Evolutionary conservation across 2,888 invertebrate species (phyloP), one percentile per base, ranked within the genome.

Genomic region (Yponomeuta evonymella): DNA sequence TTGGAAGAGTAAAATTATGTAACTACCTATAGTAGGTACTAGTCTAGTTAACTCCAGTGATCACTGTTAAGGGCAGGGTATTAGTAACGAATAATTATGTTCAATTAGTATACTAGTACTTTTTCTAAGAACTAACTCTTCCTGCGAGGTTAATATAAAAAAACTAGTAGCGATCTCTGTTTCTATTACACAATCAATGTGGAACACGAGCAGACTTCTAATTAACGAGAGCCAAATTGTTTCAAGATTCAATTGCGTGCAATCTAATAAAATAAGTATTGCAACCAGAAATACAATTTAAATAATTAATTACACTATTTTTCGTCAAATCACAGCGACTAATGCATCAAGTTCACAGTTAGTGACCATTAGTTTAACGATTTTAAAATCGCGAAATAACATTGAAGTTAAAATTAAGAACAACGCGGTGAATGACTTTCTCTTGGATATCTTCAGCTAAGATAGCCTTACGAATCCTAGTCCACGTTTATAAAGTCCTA

Each of bases 341-440:
- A 58, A 15, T 15, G 51, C 51, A 58, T 58, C 51, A 58, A 58
- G 12, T 58, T 58, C 51, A 58, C 51, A 15, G 51, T 15, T 43
- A 43, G 15, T 12, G 15, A 15, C 51, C 15, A 58, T 58, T 15
- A 12, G 51, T 15, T 58, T 58, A 58, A 58, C 51, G 51, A 58
- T 58, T 58, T 15, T 58, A 58, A 1, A 58, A 58, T 69, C 15
- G 23, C 48, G 23, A 23, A 23, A 23, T 23, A 12, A 3, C 29
- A 69, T 69, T 69, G 58, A 30, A 29, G 12, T 58, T 51, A 66
- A n/a, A 66, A 70, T 67, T 8, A 30, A 33, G 6, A 29, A 68
- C 48, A 68, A 48, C 9, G 76, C 75, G 74, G 70, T 75, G 74
- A 78, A 83, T 81, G 77, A 82, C 87, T 88, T 89, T 90, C 89